phyloP scores from a whole-genome alignment of 2,797 vertebrate species.

The Anas acuta region DNA sequence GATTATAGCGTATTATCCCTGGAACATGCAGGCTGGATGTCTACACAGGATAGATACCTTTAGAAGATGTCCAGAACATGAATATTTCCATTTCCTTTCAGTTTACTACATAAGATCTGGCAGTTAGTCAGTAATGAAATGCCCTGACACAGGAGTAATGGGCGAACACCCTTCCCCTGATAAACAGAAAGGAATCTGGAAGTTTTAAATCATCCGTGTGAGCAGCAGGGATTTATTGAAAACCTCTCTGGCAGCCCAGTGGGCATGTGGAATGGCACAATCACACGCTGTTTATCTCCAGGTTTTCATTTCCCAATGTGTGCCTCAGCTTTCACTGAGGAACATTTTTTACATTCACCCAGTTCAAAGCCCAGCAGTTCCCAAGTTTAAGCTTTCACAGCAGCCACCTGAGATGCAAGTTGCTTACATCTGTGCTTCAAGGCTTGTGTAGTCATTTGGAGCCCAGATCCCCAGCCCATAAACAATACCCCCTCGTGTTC shows the following conservation, averaged over 20 bases:
- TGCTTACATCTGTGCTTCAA: not conserved
- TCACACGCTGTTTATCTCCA: not conserved
- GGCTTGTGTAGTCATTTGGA: not conserved
- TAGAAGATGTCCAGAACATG: not conserved
- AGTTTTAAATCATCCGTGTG: not conserved
- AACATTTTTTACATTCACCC: not conserved
- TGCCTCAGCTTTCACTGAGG: not conserved
- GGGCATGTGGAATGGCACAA: not conserved
- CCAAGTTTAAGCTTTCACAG: not conserved
- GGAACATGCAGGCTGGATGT: not conserved
- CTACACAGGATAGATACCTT: not conserved
- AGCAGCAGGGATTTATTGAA: not conserved
- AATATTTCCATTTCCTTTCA: not conserved
- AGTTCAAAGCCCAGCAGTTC: not conserved
- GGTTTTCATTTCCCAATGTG: not conserved
- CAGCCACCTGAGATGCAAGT: not conserved
- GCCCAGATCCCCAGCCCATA: not conserved
- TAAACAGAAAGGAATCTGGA: not conserved
- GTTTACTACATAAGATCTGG: accelerated
- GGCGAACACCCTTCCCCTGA: not conserved
- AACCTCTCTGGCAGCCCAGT: not conserved
- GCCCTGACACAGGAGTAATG: not conserved
- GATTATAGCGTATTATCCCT: not conserved
- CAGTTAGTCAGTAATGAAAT: not conserved
- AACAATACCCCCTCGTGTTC: not conserved